A percentile compares a stretch with the other conserved stretches of the same genome.
Evolutionary conservation across 2,113 vertebrate species (phyloP).

Genomic region (Ceyx cyanopectus): DNA sequence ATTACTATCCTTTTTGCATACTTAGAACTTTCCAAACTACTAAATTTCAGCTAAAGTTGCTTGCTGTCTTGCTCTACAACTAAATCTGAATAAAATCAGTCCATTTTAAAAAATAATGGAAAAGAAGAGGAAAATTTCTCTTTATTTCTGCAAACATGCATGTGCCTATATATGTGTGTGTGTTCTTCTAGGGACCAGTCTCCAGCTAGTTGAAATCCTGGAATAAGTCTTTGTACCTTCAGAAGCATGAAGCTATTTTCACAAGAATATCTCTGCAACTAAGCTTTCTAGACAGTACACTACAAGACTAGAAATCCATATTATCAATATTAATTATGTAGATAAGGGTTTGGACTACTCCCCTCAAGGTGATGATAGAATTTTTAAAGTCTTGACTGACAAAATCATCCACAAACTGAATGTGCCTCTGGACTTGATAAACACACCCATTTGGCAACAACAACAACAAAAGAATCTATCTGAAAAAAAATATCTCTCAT

Average conservation of each 20-base stretch:
- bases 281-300: not conserved
- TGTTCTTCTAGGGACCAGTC: not conserved
- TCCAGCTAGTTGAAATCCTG: not conserved
- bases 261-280: not conserved
- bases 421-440: conserved; percentile 7
- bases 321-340: conserved; percentile 21
- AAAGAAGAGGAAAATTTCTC: not conserved
- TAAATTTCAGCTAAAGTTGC: conserved; percentile 5
- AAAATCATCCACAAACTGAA: conserved; percentile 15
- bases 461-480: not conserved
- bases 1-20: conserved; percentile 25
- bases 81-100: not conserved
- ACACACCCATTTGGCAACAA: not conserved
- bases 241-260: not conserved
- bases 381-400: not conserved
- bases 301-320: not conserved
- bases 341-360: not conserved
- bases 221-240: not conserved
- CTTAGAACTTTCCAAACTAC: conserved; percentile 14
- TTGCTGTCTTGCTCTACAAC: not conserved
- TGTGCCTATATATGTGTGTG: accelerated
- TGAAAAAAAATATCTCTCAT: not conserved
- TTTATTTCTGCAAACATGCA: not conserved
- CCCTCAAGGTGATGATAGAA: not conserved
- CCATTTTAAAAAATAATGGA: not conserved